A percentile compares a stretch with the other conserved stretches of the same genome.
These are phyloP conservation scores for Microplitis demolitor DNA, from an alignment of 1,140 invertebrate species.

Conservation along the genomic window DNA sequence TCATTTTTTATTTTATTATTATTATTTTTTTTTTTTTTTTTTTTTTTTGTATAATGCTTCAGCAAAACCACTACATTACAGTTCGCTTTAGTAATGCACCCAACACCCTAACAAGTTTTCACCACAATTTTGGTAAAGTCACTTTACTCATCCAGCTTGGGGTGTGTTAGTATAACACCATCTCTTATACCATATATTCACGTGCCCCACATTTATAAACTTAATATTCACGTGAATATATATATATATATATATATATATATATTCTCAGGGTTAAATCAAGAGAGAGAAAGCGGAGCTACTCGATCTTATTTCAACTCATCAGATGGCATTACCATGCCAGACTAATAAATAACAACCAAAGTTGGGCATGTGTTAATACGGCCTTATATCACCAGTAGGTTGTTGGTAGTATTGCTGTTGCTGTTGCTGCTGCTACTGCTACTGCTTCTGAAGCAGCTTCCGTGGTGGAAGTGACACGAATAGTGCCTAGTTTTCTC, in stretches of 20 bases:
- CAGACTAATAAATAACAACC: slow-evolving; percentile 52
- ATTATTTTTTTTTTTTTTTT: no score
- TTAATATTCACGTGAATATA: slow-evolving; percentile 11
- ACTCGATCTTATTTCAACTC: slow-evolving; percentile 34
- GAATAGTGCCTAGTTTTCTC: not conserved
- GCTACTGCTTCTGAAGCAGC: slow-evolving; percentile 29
- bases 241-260: not conserved
- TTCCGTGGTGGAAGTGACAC: slow-evolving; percentile 20
- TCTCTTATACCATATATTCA: no score
- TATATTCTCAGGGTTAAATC: not conserved
- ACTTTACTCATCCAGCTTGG: not conserved
- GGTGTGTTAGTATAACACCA: no score
- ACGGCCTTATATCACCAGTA: slow-evolving; percentile 41
- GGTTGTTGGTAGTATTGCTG: no score
- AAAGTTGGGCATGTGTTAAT: slow-evolving; percentile 50
- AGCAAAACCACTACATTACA: no score
- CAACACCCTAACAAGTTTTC: no score
- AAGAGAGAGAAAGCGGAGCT: not conserved
- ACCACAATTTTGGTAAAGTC: no score
- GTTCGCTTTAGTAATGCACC: no score
- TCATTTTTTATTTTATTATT: no score
- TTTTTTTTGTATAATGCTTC: not conserved
- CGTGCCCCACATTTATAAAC: not conserved
- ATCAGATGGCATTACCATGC: slow-evolving; percentile 48
- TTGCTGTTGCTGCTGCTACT: no score